Conservation (phyloP, 2,113 vertebrate species). For the Xiphophorus maculatus region DNA sequence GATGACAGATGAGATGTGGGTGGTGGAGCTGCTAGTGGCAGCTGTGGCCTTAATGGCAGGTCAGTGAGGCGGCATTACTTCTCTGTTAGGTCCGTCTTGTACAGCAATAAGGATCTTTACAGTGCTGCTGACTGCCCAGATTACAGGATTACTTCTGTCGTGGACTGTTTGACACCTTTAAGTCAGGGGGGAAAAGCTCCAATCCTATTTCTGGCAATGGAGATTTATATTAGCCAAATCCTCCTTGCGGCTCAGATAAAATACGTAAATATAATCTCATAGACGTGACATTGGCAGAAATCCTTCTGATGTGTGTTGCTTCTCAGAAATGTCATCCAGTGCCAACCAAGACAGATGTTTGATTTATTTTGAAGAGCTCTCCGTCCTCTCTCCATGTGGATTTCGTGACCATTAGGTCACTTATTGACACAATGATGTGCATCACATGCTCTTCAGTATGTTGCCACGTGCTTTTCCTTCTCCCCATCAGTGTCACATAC, state of each 20-base stretch:
- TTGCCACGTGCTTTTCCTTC: conserved; percentile 28
- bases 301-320: conserved; percentile 22
- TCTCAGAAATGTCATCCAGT: conserved; percentile 8
- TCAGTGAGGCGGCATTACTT: conserved; percentile 24
- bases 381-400: conserved; percentile 5
- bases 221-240: conserved; percentile 62
- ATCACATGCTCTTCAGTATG: conserved; percentile 19
- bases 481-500: conserved; percentile 9
- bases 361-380: conserved; percentile 33
- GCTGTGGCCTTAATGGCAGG: conserved; percentile 45
- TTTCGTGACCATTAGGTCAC: conserved; percentile 22
- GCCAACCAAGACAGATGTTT: neutral
- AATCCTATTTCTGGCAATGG: conserved; percentile 43
- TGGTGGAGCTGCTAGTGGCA: conserved; percentile 54
- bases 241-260: conserved; percentile 36
- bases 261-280: conserved; percentile 45
- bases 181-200: conserved; percentile 37
- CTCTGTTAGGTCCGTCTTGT: conserved; percentile 14
- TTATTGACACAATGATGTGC: conserved; percentile 39
- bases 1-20: conserved; percentile 53
- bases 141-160: conserved; percentile 61
- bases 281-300: conserved; percentile 14
- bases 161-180: conserved; percentile 60
- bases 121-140: conserved; percentile 58
- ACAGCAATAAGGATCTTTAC: conserved; percentile 29